Evolutionary conservation across 2,888 invertebrate genomes (phyloP).

Genomic region (Andrena chrysosceles): DNA sequence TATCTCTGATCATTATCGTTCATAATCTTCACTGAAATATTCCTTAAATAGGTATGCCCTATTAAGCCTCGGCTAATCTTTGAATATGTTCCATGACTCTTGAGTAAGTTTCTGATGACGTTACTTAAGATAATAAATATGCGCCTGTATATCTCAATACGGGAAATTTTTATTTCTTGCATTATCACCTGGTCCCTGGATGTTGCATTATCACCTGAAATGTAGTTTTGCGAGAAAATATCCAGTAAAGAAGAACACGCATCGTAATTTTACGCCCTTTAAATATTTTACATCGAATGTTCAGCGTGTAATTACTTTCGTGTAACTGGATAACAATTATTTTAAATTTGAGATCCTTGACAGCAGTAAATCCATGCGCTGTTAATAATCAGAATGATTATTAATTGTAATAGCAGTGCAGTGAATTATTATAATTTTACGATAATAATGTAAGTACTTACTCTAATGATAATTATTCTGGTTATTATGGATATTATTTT

Average conservation of each 20-base stretch:
- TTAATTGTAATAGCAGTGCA: not conserved
- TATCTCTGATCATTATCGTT: constrained; percentile 2
- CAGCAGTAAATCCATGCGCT: not conserved
- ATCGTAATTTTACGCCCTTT: no score
- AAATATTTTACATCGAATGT: not conserved
- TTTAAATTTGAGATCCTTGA: not conserved
- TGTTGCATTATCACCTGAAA: not conserved
- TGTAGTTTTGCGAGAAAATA: not conserved
- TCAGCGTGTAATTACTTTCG: not conserved
- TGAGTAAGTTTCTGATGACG: constrained; percentile 2
- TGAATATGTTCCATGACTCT: constrained; percentile 1
- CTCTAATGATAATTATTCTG: not conserved
- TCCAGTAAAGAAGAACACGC: no score
- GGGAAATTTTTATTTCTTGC: constrained; percentile 8
- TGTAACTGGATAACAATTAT: not conserved
- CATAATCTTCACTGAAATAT: constrained; percentile 1
- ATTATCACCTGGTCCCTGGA: not conserved
- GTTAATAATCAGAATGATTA: not conserved
- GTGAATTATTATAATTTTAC: not conserved
- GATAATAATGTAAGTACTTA: not conserved
- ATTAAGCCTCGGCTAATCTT: constrained; percentile 14
- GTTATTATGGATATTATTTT: not conserved
- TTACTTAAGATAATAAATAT: constrained; percentile 8
- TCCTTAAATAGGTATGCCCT: constrained; percentile 19
- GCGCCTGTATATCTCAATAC: not conserved